Percentiles rank a stretch among this genome's conserved stretches.
Conservation (phyloP, 2,888 invertebrate genomes). For the Agrochola macilenta region DNA sequence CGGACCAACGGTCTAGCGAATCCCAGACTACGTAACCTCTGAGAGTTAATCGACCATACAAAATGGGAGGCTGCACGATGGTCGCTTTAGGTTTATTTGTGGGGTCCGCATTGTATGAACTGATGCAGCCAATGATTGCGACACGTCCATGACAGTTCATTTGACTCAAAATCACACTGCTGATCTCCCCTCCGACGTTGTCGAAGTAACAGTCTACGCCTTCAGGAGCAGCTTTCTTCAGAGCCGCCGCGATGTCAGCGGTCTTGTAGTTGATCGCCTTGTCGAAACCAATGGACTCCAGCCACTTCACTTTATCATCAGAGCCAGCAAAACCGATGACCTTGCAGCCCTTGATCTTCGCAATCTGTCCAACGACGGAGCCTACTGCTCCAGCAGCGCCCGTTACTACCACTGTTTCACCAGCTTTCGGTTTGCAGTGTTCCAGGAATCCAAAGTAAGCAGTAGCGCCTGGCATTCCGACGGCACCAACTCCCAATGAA, state of each 20-base stretch:
- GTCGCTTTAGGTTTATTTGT: slow-evolving; percentile 74
- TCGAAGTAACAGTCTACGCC: slow-evolving; percentile 94
- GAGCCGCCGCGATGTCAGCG: slow-evolving; percentile 88
- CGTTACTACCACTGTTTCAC: slow-evolving; percentile 91
- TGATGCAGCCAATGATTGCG: slow-evolving; percentile 86
- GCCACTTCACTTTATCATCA: slow-evolving; percentile 93
- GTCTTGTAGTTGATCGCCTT: slow-evolving; percentile 94
- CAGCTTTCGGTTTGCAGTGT: slow-evolving; percentile 92
- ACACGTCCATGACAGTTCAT: slow-evolving; percentile 91
- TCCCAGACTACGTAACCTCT: slow-evolving; percentile 91
- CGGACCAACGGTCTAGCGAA: slow-evolving; percentile 90
- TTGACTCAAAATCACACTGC: slow-evolving; percentile 88
- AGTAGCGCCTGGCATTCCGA: slow-evolving; percentile 93
- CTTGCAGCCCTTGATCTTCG: slow-evolving; percentile 91
- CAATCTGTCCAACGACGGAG: slow-evolving; percentile 93
- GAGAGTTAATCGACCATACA: slow-evolving; percentile 91
- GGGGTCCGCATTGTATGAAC: slow-evolving; percentile 77
- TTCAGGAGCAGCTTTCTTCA: slow-evolving; percentile 82
- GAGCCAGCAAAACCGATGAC: slow-evolving; percentile 94
- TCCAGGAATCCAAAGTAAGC: slow-evolving; percentile 94
- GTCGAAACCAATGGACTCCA: slow-evolving; percentile 93
- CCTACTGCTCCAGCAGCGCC: slow-evolving; percentile 95
- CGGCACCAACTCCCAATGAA: slow-evolving; percentile 90
- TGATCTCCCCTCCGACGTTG: slow-evolving; percentile 93
- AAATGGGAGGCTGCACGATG: slow-evolving; percentile 89